Percentiles rank a stretch among this genome's conserved stretches.
Evolutionary conservation across 2,888 invertebrate genomes (phyloP).

Genomic region (Eudasyphora cyanicolor): DNA sequence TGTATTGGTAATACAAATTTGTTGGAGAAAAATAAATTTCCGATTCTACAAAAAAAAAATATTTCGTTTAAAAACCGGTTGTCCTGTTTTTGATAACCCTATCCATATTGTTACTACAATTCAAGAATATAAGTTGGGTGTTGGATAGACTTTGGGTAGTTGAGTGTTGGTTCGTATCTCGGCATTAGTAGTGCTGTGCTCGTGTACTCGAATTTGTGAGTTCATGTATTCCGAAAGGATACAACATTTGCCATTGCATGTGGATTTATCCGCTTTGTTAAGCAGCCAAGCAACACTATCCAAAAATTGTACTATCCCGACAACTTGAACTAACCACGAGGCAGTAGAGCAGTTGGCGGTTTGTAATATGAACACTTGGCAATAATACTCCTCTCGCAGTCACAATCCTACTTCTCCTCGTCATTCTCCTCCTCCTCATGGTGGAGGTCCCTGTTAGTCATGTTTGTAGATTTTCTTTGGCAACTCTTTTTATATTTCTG

Average conservation of each 20-base stretch:
- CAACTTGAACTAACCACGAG: conserved; percentile 57
- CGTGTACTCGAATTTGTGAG: conserved; percentile 13
- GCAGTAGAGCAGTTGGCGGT: conserved; percentile 61
- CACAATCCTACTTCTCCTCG: neutral
- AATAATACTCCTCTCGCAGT: conserved; percentile 8
- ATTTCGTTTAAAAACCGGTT: no score
- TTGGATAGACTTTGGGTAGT: neutral
- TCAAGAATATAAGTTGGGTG: neutral
- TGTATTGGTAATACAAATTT: no score
- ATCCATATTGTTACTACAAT: neutral
- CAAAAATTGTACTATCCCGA: conserved; percentile 46
- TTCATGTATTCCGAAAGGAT: conserved; percentile 49
- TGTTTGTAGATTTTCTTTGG: conserved; percentile 30
- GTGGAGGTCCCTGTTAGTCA: conserved; percentile 44
- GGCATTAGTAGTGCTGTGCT: conserved; percentile 30
- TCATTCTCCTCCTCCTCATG: no score
- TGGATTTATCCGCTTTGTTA: conserved; percentile 62
- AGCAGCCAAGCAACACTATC: conserved; percentile 60
- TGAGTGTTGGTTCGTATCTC: neutral
- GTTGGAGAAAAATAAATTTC: no score
- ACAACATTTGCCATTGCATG: conserved; percentile 62
- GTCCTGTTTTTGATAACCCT: no score
- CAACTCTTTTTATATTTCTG: conserved; percentile 24
- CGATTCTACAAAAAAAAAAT: no score
- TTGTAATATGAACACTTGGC: conserved; percentile 41